Conservation (phyloP, 2,797 vertebrate species). For the Hozukius guyotensis region DNA sequence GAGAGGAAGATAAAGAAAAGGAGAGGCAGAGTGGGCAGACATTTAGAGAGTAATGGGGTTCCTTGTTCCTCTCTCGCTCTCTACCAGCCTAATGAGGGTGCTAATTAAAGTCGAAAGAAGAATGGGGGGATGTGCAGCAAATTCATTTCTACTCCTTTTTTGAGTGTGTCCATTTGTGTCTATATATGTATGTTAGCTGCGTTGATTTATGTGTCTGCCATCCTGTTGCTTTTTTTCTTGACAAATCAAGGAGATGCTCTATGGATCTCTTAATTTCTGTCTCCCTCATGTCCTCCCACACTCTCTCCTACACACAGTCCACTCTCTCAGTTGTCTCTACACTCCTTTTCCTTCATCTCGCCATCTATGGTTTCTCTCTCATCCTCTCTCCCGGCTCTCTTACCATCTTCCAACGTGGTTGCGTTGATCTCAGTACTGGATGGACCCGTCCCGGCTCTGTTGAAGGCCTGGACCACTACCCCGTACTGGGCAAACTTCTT, state of each 20-base stretch:
- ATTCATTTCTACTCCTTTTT: constrained; percentile 56
- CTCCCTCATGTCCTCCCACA: not conserved
- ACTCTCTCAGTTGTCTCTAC: not conserved
- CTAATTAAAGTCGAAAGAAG: constrained; percentile 74
- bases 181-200: constrained; percentile 13
- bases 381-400: constrained; percentile 14
- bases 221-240: constrained; percentile 1
- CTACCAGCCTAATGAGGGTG: constrained; percentile 71
- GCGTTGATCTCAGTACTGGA: constrained; percentile 98
- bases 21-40: constrained; percentile 60
- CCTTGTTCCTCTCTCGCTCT: constrained; percentile 64
- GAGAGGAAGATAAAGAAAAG: constrained; percentile 35
- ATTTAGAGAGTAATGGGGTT: constrained; percentile 63
- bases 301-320: not conserved
- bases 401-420: constrained; percentile 96
- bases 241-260: constrained; percentile 4
- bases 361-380: not conserved
- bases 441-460: constrained; percentile 94
- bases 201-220: not conserved
- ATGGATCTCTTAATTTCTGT: not conserved
- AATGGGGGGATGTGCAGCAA: constrained; percentile 66
- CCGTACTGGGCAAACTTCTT: constrained; percentile 98
- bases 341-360: not conserved
- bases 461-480: constrained; percentile 98
- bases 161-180: constrained; percentile 5